phyloP scores from a whole-genome alignment of 2,797 vertebrate species.

The Natrix natrix region DNA sequence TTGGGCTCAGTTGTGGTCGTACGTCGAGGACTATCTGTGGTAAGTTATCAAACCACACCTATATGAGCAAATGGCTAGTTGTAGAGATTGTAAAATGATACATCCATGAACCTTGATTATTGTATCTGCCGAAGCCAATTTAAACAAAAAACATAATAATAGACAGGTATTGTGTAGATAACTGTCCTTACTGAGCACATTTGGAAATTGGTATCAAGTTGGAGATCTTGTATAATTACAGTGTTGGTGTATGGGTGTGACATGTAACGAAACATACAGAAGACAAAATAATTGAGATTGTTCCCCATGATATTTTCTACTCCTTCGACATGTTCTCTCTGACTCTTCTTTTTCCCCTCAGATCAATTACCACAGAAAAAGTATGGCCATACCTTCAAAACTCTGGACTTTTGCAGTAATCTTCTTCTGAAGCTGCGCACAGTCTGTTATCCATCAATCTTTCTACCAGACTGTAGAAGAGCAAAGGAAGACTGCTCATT shows the following conservation, averaged over 20 bases:
- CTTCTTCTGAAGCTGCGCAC: neutral
- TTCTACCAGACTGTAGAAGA: neutral
- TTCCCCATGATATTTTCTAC: neutral
- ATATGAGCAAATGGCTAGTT: slow-evolving; percentile 50
- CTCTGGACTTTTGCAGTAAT: neutral
- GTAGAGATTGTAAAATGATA: slow-evolving; percentile 45
- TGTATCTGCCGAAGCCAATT: neutral
- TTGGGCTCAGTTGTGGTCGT: neutral
- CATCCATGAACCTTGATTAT: slow-evolving; percentile 38
- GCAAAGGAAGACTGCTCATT: neutral
- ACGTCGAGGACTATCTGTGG: neutral
- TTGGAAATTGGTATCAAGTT: neutral
- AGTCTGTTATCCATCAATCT: neutral
- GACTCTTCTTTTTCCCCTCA: neutral
- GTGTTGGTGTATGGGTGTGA: neutral
- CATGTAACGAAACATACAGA: neutral
- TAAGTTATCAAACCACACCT: slow-evolving; percentile 41
- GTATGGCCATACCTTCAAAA: neutral
- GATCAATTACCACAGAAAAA: neutral
- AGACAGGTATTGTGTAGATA: neutral
- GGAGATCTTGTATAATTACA: neutral
- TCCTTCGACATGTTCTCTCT: neutral
- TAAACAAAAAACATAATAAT: slow-evolving; percentile 2
- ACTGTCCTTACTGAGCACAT: neutral
- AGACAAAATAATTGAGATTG: neutral